Evolutionary conservation across 2,888 invertebrate species (phyloP), one percentile per base, ranked within the genome.

Genomic region (Nysson spinosus): DNA sequence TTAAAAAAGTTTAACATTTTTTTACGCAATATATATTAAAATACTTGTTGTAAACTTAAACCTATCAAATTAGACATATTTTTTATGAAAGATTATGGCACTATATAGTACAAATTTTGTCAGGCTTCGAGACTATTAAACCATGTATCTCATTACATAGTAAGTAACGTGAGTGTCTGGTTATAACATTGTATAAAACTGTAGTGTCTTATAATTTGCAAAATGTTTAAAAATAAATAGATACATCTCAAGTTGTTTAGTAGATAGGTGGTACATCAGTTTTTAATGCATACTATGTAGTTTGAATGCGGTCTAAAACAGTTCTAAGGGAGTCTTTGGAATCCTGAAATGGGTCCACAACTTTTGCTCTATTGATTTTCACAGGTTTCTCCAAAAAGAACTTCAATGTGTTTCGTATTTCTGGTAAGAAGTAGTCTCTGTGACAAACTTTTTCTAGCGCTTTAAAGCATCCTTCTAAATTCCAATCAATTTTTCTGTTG

Each of bases 401-500:
- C 77, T 88, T 88, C 2, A 91, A 74, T 0, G 89, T 88, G 61
- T 89, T 87, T 75, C 86, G 89, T 5, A 89, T 90, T 50, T 86
- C 79, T 35, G 84, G 79, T 7, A 90, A 89, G 70, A 92, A 89
- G 78, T 89, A 91, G 51, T 88, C 86, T 78, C 88, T 89, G 66
- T 86, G 87, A 6, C 88, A 83, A n/a, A 89, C 83, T 67, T 88
- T 88, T 78, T 90, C 89, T 2, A 94, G 82, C 0, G 90, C 89
- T 5, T 88, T 80, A 71, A 91, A 89, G 69, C 93, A 93, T 1
- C 91, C 90, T 0, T 91, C 90, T 3, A 93, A 84, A 51, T 91
- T 89, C 91, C 92, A 92, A 0, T 91, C 88, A 4, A 91, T 88
- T 75, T 89, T 90, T n/a, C 72, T 66, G 70, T 89, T 89, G 11